Conservation (phyloP, 2,113 vertebrate genomes). For the Camelus dromedarius region DNA sequence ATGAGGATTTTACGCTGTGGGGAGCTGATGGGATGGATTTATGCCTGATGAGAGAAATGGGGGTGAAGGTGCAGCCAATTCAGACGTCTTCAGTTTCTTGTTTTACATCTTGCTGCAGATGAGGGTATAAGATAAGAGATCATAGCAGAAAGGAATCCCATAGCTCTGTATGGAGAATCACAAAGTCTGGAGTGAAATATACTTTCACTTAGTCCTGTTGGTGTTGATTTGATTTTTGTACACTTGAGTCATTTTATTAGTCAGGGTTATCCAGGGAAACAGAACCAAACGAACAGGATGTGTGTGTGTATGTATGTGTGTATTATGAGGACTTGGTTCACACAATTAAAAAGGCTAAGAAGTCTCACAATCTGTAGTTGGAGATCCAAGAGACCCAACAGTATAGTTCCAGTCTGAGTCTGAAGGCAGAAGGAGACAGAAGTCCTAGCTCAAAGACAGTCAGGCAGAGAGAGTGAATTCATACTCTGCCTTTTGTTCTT, state of each 20-base stretch:
- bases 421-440: neutral
- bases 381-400: neutral
- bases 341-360: neutral
- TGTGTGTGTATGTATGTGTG: neutral
- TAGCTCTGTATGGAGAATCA: neutral
- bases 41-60: slow-evolving; percentile 24
- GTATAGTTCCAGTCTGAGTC: neutral
- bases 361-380: neutral
- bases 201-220: neutral
- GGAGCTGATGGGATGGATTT: neutral
- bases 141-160: neutral
- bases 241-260: neutral
- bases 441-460: neutral
- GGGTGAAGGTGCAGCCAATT: neutral
- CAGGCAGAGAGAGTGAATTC: neutral
- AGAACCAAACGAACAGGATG: neutral
- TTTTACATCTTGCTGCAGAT: neutral
- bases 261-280: neutral
- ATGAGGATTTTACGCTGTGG: neutral
- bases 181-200: neutral
- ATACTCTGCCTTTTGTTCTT: neutral
- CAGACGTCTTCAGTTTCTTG: neutral
- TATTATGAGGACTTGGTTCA: neutral
- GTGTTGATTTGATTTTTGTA: slow-evolving; percentile 37
- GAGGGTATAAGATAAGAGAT: neutral